phyloP scores from a whole-genome alignment of 2,888 invertebrate species.

The Hirtodrosophila trivittata region DNA sequence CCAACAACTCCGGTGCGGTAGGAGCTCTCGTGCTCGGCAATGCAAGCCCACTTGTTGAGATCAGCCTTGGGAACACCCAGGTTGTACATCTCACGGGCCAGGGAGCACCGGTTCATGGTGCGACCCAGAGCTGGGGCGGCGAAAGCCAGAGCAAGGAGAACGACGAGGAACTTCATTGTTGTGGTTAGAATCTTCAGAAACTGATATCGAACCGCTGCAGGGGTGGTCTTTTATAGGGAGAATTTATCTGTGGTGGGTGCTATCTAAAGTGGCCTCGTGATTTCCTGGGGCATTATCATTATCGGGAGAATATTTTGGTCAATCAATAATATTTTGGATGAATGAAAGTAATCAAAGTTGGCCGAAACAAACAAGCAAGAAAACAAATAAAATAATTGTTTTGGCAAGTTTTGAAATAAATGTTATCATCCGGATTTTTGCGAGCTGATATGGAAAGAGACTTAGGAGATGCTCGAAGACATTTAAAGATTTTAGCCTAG shows the following conservation, averaged over 20 bases:
- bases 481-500: not conserved
- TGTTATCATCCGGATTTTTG: not conserved
- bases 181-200: slow-evolving; percentile 29
- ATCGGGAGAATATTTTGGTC: not conserved
- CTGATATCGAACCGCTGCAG: slow-evolving; percentile 14
- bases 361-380: not conserved
- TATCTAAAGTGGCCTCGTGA: slow-evolving; percentile 20
- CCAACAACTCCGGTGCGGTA: slow-evolving; percentile 84
- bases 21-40: slow-evolving; percentile 62
- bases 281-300: not conserved
- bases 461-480: too few relatives aligned
- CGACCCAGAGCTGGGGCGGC: slow-evolving; percentile 50
- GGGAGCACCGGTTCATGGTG: slow-evolving; percentile 59
- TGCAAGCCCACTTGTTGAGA: slow-evolving; percentile 63
- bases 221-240: slow-evolving; percentile 15
- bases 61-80: slow-evolving; percentile 58
- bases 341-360: not conserved
- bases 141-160: slow-evolving; percentile 41
- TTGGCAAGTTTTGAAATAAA: not conserved
- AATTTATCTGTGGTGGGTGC: not conserved
- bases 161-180: slow-evolving; percentile 40
- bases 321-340: not conserved
- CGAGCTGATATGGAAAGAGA: not conserved
- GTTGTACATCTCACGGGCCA: slow-evolving; percentile 66
- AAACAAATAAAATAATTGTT: not conserved